These are phyloP conservation scores for Aquatica leii DNA, from an alignment of 2,888 invertebrate genomes.

Conservation along the genomic window DNA sequence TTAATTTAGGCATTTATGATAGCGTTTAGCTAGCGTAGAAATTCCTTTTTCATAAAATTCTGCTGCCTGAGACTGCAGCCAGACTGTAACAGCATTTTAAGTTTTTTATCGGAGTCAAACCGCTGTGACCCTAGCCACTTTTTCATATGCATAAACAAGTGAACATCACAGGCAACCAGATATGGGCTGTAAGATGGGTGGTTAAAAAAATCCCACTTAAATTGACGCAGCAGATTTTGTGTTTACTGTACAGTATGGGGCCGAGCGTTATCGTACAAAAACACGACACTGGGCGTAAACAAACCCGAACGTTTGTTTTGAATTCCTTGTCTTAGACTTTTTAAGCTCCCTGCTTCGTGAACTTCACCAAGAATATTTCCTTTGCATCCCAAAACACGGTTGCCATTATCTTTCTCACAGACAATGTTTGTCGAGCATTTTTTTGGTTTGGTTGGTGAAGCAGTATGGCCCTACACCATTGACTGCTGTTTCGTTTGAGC, in stretches of 20 bases:
- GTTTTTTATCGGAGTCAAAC: too few species aligned
- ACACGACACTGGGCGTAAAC: neutral
- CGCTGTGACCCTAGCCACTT: neutral
- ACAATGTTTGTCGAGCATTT: too few species aligned
- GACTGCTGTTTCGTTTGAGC: neutral
- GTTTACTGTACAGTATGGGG: neutral
- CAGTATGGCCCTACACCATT: neutral
- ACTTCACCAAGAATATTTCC: neutral
- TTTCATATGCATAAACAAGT: neutral
- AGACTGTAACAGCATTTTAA: too few species aligned
- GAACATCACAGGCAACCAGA: neutral
- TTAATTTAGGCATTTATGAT: too few species aligned
- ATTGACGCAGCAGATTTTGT: neutral
- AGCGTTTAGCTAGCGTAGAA: neutral
- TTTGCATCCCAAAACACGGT: too few species aligned
- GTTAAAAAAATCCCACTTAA: neutral
- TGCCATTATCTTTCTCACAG: too few species aligned
- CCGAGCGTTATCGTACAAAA: neutral
- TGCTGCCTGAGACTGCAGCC: neutral
- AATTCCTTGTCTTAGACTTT: constrained; percentile 2
- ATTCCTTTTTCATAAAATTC: neutral
- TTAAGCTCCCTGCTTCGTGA: neutral
- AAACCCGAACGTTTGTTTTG: neutral
- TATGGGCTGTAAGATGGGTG: neutral
- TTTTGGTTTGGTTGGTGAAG: too few species aligned